Evolutionary conservation across 1,140 invertebrate species (phyloP).

Genomic region (Ceratosolen solmsi): DNA sequence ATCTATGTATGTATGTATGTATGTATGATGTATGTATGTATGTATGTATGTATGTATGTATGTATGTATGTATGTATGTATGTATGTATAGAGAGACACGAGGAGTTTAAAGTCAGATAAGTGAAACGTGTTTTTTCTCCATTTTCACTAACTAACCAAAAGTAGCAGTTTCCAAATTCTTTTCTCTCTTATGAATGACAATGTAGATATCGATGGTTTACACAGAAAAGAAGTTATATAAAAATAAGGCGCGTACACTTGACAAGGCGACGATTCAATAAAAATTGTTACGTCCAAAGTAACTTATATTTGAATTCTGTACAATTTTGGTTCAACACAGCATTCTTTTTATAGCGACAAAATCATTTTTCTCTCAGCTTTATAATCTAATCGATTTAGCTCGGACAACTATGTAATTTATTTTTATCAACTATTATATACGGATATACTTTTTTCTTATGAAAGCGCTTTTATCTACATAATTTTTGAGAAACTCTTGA

Average conservation of each 20-base stretch:
- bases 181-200: conserved; percentile 27
- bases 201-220: conserved; percentile 28
- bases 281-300: conserved; percentile 48
- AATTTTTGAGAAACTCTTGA: conserved; percentile 47
- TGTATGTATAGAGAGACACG: conserved; percentile 46
- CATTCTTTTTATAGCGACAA: conserved; percentile 45
- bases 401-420: background rate
- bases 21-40: background rate
- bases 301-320: conserved; percentile 50
- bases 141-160: background rate
- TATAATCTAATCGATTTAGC: conserved; percentile 37
- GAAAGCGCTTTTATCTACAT: conserved; percentile 41
- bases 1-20: background rate
- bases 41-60: no score
- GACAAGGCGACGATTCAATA: conserved; percentile 48
- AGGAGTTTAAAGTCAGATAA: conserved; percentile 33
- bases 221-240: conserved; percentile 35
- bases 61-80: background rate
- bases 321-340: conserved; percentile 53
- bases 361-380: conserved; percentile 22
- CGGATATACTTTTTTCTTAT: conserved; percentile 4
- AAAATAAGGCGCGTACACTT: conserved; percentile 49
- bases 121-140: conserved; percentile 13
- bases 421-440: conserved; percentile 5
- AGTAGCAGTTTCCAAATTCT: background rate